Conservation (phyloP, 2,113 vertebrate species). For the Erpornis zantholeuca region DNA sequence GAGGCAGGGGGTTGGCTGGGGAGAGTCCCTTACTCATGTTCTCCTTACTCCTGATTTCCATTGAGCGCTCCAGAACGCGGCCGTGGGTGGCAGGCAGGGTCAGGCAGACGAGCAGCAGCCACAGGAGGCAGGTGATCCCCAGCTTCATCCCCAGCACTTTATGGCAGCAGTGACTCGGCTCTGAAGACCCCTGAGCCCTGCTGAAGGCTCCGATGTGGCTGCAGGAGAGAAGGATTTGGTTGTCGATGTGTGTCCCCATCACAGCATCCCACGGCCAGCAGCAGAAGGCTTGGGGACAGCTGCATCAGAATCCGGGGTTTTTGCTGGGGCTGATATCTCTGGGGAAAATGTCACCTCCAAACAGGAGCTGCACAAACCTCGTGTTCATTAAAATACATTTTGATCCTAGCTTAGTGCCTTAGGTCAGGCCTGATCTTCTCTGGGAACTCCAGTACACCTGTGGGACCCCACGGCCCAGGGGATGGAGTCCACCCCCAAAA, state of each 20-base stretch:
- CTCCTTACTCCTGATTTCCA: conserved; percentile 75
- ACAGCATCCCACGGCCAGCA: background rate
- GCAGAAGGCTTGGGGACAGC: background rate
- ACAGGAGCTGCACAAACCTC: background rate
- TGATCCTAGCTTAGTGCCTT: background rate
- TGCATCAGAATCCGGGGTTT: rapidly evolving
- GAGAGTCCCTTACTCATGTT: conserved; percentile 34
- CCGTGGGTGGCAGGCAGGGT: background rate
- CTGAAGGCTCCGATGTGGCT: background rate
- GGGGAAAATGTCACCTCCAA: background rate
- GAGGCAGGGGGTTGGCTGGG: too few relatives aligned
- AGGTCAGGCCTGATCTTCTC: background rate
- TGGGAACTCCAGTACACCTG: rapidly evolving
- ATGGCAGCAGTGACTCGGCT: rapidly evolving
- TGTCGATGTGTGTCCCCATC: background rate
- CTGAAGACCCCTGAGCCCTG: background rate
- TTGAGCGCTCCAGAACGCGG: conserved; percentile 33
- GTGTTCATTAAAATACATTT: rapidly evolving
- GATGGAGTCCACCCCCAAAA: background rate
- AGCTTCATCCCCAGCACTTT: conserved; percentile 41
- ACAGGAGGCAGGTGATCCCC: conserved; percentile 39
- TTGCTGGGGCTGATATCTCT: background rate
- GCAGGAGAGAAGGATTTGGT: background rate
- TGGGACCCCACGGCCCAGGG: background rate
- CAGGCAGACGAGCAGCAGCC: conserved; percentile 72